Evolutionary conservation across 2,113 vertebrate genomes (phyloP), one percentile per base, ranked within the genome.

Genomic region (Hepsetus odoe): DNA sequence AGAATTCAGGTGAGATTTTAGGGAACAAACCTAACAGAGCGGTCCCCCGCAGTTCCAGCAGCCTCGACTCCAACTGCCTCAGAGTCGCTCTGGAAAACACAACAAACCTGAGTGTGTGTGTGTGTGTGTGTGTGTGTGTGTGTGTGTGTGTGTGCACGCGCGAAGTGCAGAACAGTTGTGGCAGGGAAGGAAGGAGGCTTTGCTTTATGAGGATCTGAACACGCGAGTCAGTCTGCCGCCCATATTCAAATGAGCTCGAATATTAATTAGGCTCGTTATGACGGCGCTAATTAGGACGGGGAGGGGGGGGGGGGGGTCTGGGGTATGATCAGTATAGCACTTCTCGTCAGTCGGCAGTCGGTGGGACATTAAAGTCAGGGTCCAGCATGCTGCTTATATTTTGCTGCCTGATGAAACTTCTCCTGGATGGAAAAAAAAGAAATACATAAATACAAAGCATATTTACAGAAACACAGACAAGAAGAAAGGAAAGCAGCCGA

Each of bases 181-280:
- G 49, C 6, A 53, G 44, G 18, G 46, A 49, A 20, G 12, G 4
- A 8, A 38, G 18, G 42, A 44, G 42, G 13, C 5, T 44, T 44
- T 14, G 42, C 42, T 44, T 44, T 14, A 14, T 14, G 40, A 44
- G 46, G 51, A 1, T 55, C 3, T 55, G n/a, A 55, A 24, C n/a
- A 8, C n/a, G n/a, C 51, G 51, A 82, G 76, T 49, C 77, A 80
- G 30, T 65, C 80, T 74, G 66, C 65, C 80, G 87, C 90, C 85
- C 87, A 84, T 92, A 91, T 90, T 92, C 85, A 67, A 74, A 90
- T 90, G 91, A 90, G 92, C 94, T 93, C 92, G 92, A 94, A 92
- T 93, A 89, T 94, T 96, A 93, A 96, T 97, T 95, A 95, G 91
- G 94, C 89, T 95, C 94, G 93, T 96, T 96, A 96, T 96, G 90